phyloP scores from a whole-genome alignment of 2,113 vertebrate species.

The Genyomyrus donnyi region DNA sequence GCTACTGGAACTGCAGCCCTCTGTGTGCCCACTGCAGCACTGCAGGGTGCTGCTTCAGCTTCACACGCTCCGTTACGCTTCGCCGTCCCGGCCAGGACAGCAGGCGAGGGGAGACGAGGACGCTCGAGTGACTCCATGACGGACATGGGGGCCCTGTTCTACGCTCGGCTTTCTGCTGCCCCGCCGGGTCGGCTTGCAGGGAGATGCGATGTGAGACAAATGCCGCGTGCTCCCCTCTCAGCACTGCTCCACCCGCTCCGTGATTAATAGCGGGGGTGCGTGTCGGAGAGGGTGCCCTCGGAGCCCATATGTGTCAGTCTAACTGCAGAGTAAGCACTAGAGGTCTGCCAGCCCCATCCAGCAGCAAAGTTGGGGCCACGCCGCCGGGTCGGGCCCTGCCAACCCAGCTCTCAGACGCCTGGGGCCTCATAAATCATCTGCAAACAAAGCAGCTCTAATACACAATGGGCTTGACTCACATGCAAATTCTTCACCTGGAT shows the following conservation, averaged over 20 bases:
- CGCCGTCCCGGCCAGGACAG: not conserved
- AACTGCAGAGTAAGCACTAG: slow-evolving; percentile 59
- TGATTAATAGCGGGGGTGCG: slow-evolving; percentile 64
- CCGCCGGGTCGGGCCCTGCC: slow-evolving; percentile 47
- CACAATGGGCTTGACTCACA: slow-evolving; percentile 52
- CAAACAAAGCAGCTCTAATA: slow-evolving; percentile 55
- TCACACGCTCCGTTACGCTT: not conserved
- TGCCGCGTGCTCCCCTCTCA: slow-evolving; percentile 20
- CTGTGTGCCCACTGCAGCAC: not conserved
- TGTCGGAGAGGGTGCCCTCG: slow-evolving; percentile 55
- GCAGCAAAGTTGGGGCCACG: slow-evolving; percentile 37
- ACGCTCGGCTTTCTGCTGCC: not conserved
- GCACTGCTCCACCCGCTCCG: slow-evolving; percentile 38
- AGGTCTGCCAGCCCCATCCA: slow-evolving; percentile 17
- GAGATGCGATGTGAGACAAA: slow-evolving; percentile 12
- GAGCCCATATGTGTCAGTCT: slow-evolving; percentile 64
- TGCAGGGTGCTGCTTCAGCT: not conserved
- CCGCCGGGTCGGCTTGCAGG: not conserved
- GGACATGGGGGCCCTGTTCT: not conserved
- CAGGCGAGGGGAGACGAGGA: too few species aligned
- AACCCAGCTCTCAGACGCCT: slow-evolving; percentile 45
- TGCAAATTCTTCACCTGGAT: slow-evolving; percentile 62
- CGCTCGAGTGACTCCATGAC: not conserved
- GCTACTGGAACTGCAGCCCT: not conserved
- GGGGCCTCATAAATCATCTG: slow-evolving; percentile 71